These are phyloP conservation scores for Acanthornis magna DNA, from an alignment of 2,797 vertebrate species.

Conservation along the genomic window DNA sequence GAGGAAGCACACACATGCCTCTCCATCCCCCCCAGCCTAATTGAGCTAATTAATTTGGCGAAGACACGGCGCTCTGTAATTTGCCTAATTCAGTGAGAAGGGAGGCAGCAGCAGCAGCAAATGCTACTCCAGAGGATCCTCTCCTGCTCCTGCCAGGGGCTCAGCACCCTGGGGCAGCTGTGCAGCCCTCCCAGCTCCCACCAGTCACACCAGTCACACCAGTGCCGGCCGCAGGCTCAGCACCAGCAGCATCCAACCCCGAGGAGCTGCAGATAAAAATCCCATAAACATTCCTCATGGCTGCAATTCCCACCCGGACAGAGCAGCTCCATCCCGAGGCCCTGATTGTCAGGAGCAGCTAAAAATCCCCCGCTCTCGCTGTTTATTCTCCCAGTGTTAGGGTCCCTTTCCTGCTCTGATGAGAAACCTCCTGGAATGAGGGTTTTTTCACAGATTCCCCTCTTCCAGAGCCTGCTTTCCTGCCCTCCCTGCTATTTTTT, in stretches of 20 bases:
- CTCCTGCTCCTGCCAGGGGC: neutral
- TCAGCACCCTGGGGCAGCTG: neutral
- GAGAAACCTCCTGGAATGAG: neutral
- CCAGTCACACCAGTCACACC: neutral
- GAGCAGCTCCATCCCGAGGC: neutral
- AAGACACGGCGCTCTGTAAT: conserved; percentile 16
- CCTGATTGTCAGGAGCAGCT: neutral
- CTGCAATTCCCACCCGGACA: neutral
- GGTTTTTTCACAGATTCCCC: neutral
- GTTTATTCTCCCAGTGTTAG: neutral
- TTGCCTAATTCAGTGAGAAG: conserved; percentile 19
- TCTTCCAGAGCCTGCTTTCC: neutral
- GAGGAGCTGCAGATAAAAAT: neutral
- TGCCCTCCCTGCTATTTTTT: neutral
- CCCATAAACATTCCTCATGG: neutral
- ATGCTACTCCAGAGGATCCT: neutral
- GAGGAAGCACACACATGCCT: neutral
- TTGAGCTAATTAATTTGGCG: conserved; percentile 51
- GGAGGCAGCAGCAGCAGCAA: neutral
- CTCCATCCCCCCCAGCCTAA: conserved; percentile 24
- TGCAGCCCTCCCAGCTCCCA: neutral
- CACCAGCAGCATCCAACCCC: neutral
- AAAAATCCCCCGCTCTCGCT: neutral
- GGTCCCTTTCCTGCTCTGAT: neutral
- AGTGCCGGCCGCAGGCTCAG: neutral